Percentiles rank a stretch among this genome's conserved stretches.
These are phyloP conservation scores for Otolemur crassicaudatus DNA, from an alignment of 2,797 vertebrate species.

Conservation along the genomic window DNA sequence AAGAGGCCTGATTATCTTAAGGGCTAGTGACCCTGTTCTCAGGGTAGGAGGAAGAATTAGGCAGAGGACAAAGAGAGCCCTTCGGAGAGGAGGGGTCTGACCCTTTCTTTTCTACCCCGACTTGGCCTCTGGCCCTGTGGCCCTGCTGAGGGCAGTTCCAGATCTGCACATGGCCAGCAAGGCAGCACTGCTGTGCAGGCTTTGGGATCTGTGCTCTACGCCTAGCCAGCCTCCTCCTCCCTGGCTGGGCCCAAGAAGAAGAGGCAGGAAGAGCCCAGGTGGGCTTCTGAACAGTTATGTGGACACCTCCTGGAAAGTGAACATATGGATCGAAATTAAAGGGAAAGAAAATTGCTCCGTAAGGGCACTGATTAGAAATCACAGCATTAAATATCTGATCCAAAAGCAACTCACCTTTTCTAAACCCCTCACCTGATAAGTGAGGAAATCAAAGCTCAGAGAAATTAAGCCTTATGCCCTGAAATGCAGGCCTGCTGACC, in stretches of 20 bases:
- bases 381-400: not conserved
- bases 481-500: not conserved
- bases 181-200: accelerated
- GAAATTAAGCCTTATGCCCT: not conserved
- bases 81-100: not conserved
- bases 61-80: no score
- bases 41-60: not conserved
- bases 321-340: no score
- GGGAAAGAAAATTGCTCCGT: no score
- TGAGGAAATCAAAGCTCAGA: not conserved
- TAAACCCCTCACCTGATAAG: not conserved
- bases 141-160: not conserved
- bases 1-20: not conserved
- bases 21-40: not conserved
- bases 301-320: no score
- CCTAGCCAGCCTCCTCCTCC: not conserved
- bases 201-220: not conserved
- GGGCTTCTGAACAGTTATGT: not conserved
- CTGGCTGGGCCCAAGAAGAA: no score
- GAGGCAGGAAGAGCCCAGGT: not conserved
- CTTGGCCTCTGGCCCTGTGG: no score
- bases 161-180: not conserved
- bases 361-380: not conserved
- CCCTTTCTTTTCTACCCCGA: not conserved
- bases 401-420: not conserved